Evolutionary conservation across 2,113 vertebrate species (phyloP), one percentile per base, ranked within the genome.

Genomic region (Uria lomvia): DNA sequence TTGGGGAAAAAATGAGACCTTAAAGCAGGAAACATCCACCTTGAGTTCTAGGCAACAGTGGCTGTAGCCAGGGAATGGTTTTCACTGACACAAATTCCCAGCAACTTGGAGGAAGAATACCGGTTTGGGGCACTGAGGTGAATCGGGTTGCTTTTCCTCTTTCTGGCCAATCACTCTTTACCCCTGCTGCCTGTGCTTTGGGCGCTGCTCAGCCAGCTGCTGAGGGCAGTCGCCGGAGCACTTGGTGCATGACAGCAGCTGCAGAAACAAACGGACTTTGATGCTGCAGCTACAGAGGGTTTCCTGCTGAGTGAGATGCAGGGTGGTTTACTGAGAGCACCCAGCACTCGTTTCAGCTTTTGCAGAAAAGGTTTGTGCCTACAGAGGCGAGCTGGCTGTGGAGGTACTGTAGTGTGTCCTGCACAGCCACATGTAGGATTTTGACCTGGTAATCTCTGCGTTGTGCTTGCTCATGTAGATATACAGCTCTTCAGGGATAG

Each of bases 161-260:
- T 62, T 95, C 24, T 94, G 80, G 20, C 85, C 74, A 36, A 7
- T 63, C 23, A 20, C 14, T 30, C 9, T 76, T 32, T 58, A 50
- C 20, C 4, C 9, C 21, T 18, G 21, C 38, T 68, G 38, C 30
- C 52, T 0, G 0, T 1, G 5, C 30, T 74, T 62, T 72, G 52
- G 56, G 84, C 53, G 74, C 49, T 86, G 90, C 89, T 87, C 79
- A 88, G 36, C 22, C 87, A 87, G 81, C 58, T 91, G 74, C 66
- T 3, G 2, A 70, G 47, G 68, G 81, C 60, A 73, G 43, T 55
- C 11, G 0, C 76, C 18, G 50, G 20, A 78, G 59, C 58, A 9
- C 62, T 87, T 80, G 7, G 15, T 86, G 92, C 83, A 14, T 83
- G 83, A 74, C 72, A 86, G 65, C 92, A 96, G 89, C 92, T 96